A percentile compares a stretch with the other conserved stretches of the same genome.
Conservation (phyloP, 2,113 vertebrate genomes). For the Sylvietta virens region DNA sequence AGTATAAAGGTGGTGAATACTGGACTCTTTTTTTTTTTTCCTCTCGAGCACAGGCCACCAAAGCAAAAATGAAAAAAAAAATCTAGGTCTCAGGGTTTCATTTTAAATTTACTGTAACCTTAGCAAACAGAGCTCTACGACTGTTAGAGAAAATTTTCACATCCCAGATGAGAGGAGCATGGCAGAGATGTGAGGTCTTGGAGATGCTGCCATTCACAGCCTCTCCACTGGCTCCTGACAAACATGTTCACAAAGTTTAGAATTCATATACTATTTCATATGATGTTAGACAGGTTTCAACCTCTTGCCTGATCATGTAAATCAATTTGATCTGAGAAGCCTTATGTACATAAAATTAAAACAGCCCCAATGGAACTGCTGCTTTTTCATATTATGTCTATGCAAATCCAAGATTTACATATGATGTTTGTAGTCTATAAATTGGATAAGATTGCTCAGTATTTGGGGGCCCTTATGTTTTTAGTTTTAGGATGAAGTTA, state of each 20-base stretch:
- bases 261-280: not conserved
- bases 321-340: not conserved
- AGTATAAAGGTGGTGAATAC: not conserved
- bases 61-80: not conserved
- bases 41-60: not conserved
- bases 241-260: not conserved
- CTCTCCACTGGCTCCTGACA: not conserved
- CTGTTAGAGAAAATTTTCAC: not conserved
- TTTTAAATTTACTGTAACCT: not conserved
- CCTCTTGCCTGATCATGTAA: not conserved
- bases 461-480: not conserved
- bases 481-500: not conserved
- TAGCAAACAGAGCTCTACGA: not conserved
- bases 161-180: rapidly evolving
- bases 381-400: not conserved
- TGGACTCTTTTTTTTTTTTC: not conserved
- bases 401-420: not conserved
- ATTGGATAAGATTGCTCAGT: not conserved
- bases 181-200: not conserved
- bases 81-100: not conserved
- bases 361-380: not conserved
- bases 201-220: not conserved
- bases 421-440: not conserved
- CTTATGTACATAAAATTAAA: not conserved
- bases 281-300: not conserved